phyloP scores from a whole-genome alignment of 2,113 vertebrate species.

The Sphyrna mokarran region DNA sequence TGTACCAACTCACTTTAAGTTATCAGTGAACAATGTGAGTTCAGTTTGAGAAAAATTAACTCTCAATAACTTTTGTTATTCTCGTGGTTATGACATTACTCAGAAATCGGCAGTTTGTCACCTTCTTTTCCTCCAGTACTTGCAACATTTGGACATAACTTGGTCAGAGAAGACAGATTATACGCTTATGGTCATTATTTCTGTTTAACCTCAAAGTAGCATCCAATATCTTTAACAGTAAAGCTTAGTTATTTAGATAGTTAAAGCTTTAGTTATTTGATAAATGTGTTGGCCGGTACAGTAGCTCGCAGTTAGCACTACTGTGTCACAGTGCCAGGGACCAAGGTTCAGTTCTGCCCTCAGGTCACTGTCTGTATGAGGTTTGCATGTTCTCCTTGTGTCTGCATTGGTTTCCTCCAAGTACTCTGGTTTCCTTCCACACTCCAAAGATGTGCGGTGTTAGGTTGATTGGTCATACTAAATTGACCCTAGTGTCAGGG shows the following conservation, averaged over 20 bases:
- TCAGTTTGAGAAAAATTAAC: background rate
- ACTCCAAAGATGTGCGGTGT: too few relatives aligned
- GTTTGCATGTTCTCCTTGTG: too few relatives aligned
- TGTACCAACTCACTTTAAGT: background rate
- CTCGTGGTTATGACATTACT: background rate
- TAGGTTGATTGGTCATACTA: too few relatives aligned
- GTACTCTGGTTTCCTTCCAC: too few relatives aligned
- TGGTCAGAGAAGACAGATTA: background rate
- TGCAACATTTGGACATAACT: background rate
- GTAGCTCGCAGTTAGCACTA: too few relatives aligned
- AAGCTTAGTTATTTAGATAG: background rate
- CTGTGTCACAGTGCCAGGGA: too few relatives aligned
- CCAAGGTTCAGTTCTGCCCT: too few relatives aligned
- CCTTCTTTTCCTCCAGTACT: background rate
- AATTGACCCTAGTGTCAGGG: too few relatives aligned
- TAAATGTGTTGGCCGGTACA: background rate
- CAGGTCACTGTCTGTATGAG: too few relatives aligned
- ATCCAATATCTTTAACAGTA: background rate
- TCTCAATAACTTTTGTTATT: background rate
- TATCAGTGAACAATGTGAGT: background rate
- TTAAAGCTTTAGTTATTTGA: background rate
- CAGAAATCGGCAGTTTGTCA: background rate
- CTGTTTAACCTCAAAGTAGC: background rate
- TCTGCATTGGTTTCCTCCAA: too few relatives aligned
- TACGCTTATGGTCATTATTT: background rate